These are phyloP conservation scores for Paedocypris micromegethes DNA, from an alignment of 2,797 vertebrate genomes.

Conservation along the genomic window DNA sequence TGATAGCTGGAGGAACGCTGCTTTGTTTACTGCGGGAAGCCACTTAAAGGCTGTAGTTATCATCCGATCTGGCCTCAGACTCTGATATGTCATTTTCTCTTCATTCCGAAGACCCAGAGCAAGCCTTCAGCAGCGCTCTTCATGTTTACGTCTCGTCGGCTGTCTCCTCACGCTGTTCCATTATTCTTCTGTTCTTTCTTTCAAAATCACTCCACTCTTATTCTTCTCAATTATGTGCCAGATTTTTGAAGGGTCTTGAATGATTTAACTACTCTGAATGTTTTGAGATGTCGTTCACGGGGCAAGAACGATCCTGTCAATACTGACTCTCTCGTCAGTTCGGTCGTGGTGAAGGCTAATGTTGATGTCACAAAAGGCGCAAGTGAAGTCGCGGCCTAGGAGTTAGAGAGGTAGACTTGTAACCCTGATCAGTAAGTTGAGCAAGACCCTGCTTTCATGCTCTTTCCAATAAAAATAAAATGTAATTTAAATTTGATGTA, in stretches of 20 bases:
- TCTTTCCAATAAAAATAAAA: too few relatives aligned
- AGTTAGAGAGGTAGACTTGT: too few relatives aligned
- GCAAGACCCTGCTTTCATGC: too few relatives aligned
- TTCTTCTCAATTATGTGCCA: constrained; percentile 34
- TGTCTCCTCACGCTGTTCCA: constrained; percentile 16
- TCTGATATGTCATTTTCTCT: constrained; percentile 20
- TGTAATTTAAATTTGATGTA: too few relatives aligned
- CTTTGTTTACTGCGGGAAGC: constrained; percentile 35
- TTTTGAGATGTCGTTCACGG: constrained; percentile 43
- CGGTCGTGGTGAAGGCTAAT: constrained; percentile 20
- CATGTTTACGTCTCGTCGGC: constrained; percentile 10
- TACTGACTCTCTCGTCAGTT: constrained; percentile 40
- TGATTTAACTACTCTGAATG: constrained; percentile 52
- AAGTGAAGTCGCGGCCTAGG: background rate
- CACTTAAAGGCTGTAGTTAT: constrained; percentile 28
- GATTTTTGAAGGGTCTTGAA: constrained; percentile 44
- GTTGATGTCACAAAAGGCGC: constrained; percentile 1
- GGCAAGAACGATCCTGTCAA: constrained; percentile 46
- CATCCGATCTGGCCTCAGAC: constrained; percentile 21
- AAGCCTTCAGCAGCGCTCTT: constrained; percentile 25
- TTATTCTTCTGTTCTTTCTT: constrained; percentile 1
- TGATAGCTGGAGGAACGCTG: constrained; percentile 27
- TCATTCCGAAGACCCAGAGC: constrained; percentile 22
- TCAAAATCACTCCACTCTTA: constrained; percentile 37
- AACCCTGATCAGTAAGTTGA: too few relatives aligned